A percentile compares a stretch with the other conserved stretches of the same genome.
phyloP scores from a whole-genome alignment of 2,888 invertebrate species.

The Polia nebulosa region DNA sequence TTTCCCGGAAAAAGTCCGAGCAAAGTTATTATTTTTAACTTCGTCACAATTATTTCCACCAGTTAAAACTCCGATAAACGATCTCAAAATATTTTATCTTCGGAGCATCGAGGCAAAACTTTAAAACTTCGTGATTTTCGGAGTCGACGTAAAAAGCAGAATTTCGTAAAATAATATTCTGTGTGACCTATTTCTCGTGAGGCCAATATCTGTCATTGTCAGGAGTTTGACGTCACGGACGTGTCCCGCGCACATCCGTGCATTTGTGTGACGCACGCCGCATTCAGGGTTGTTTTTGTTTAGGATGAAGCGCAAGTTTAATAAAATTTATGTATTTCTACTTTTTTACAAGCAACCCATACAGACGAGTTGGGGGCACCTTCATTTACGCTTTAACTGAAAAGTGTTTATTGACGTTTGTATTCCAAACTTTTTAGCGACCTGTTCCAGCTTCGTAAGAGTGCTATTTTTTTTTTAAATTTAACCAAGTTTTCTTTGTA shows the following conservation, averaged over 20 bases:
- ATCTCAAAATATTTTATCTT: slow-evolving; percentile 19
- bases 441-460: no score
- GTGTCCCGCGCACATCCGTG: slow-evolving; percentile 2
- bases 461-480: no score
- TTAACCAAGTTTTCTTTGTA: no score
- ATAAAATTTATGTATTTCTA: background rate
- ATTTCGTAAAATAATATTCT: slow-evolving; percentile 19
- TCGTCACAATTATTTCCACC: slow-evolving; percentile 23
- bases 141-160: slow-evolving; percentile 1
- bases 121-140: slow-evolving; percentile 15
- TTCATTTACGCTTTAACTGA: no score
- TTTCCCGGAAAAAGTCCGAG: background rate
- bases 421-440: no score
- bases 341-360: no score
- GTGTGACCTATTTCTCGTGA: slow-evolving; percentile 15
- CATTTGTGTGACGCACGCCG: slow-evolving; percentile 8
- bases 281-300: background rate
- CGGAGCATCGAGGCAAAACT: slow-evolving; percentile 4
- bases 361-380: no score
- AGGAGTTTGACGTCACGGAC: slow-evolving; percentile 22
- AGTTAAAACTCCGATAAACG: slow-evolving; percentile 3
- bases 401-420: no score
- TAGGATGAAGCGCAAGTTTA: background rate
- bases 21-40: slow-evolving; percentile 27
- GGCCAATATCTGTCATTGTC: slow-evolving; percentile 32